phyloP scores from a whole-genome alignment of 2,113 vertebrate genomes.

The Perognathus longimembris region DNA sequence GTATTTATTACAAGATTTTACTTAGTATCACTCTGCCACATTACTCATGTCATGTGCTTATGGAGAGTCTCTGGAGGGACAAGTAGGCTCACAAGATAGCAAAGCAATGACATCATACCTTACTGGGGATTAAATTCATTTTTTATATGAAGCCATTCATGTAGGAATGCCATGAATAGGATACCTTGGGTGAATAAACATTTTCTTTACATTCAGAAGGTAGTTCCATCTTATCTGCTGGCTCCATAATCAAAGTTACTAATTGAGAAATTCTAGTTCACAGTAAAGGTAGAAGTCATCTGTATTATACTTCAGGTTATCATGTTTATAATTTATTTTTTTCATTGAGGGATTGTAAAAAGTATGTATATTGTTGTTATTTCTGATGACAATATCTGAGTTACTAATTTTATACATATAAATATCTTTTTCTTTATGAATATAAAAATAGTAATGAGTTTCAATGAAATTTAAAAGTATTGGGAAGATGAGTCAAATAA shows the following conservation, averaged over 20 bases:
- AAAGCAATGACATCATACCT: not conserved
- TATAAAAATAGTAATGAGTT: not conserved
- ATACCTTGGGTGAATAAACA: not conserved
- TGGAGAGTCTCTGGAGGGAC: not conserved
- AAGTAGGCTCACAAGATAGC: not conserved
- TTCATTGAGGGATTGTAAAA: not conserved
- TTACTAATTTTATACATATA: no score
- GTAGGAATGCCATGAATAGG: not conserved
- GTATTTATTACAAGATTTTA: not conserved
- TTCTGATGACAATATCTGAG: not conserved
- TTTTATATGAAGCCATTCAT: not conserved
- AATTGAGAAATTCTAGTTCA: not conserved
- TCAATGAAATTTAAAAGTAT: not conserved
- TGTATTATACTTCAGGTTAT: not conserved
- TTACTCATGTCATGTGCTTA: not conserved
- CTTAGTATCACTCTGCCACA: not conserved
- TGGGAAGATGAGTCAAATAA: not conserved
- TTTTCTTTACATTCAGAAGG: slow-evolving; percentile 18
- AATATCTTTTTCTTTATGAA: not conserved
- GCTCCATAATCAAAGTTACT: not conserved
- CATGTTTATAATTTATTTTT: not conserved
- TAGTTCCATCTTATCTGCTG: not conserved
- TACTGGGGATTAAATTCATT: not conserved
- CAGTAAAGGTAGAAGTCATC: not conserved
- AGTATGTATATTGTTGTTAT: not conserved